Evolutionary conservation across 1,140 invertebrate genomes (phyloP).

Genomic region (Triops cancriformis): DNA sequence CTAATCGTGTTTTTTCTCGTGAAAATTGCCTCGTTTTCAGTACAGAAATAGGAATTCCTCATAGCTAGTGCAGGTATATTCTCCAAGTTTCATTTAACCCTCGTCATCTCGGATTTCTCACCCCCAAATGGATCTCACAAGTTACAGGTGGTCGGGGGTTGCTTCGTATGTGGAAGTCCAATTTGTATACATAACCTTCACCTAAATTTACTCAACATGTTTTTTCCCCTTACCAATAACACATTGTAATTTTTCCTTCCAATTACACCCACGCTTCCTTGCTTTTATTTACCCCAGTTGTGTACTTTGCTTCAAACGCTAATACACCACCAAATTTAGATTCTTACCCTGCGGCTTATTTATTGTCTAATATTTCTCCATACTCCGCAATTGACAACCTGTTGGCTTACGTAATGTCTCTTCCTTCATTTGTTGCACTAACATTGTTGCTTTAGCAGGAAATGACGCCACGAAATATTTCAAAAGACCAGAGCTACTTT

Average conservation of each 20-base stretch:
- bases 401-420: no score
- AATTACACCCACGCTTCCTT: neutral
- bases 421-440: no score
- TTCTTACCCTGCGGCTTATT: neutral
- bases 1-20: no score
- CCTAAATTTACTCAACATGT: neutral
- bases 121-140: neutral
- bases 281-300: neutral
- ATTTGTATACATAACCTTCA: neutral
- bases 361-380: neutral
- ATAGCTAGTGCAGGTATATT: neutral
- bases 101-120: neutral
- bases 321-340: neutral
- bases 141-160: neutral
- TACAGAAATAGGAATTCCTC: neutral
- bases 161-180: no score
- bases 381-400: no score
- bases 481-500: no score
- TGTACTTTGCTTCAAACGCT: neutral
- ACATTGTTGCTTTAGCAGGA: no score
- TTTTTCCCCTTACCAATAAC: neutral
- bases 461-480: no score
- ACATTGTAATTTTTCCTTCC: neutral
- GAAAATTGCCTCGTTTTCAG: neutral
- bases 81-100: neutral